These are phyloP conservation scores for Polypedilum vanderplanki DNA, from an alignment of 1,140 invertebrate species.

Conservation along the genomic window DNA sequence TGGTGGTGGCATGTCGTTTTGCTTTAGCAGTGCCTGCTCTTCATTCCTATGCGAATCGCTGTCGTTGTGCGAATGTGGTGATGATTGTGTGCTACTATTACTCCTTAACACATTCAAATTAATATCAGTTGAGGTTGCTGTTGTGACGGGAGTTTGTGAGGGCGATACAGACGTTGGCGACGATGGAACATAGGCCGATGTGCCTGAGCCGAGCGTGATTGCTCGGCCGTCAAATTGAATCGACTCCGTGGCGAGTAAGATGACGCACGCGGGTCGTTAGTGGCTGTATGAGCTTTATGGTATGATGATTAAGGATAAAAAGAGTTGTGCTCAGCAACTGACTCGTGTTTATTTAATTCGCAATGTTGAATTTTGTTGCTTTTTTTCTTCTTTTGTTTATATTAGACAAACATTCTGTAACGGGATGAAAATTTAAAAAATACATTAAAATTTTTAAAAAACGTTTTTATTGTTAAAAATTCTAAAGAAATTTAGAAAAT, in stretches of 20 bases:
- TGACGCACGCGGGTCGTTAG: neutral
- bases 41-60: neutral
- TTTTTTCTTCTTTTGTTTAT: no score
- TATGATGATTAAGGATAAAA: no score
- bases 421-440: no score
- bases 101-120: conserved; percentile 19
- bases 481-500: no score
- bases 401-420: no score
- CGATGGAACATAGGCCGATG: conserved; percentile 12
- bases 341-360: no score
- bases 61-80: neutral
- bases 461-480: no score
- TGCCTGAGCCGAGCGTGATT: conserved; percentile 30
- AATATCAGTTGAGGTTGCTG: neutral
- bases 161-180: neutral
- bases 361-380: no score
- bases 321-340: no score
- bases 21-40: neutral
- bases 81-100: neutral
- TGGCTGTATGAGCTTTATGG: no score
- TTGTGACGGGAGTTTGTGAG: neutral
- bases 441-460: no score
- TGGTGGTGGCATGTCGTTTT: conserved; percentile 29
- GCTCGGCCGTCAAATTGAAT: conserved; percentile 32
- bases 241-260: conserved; percentile 31